Conservation (phyloP, 2,888 invertebrate species). For the Andrena praecox region DNA sequence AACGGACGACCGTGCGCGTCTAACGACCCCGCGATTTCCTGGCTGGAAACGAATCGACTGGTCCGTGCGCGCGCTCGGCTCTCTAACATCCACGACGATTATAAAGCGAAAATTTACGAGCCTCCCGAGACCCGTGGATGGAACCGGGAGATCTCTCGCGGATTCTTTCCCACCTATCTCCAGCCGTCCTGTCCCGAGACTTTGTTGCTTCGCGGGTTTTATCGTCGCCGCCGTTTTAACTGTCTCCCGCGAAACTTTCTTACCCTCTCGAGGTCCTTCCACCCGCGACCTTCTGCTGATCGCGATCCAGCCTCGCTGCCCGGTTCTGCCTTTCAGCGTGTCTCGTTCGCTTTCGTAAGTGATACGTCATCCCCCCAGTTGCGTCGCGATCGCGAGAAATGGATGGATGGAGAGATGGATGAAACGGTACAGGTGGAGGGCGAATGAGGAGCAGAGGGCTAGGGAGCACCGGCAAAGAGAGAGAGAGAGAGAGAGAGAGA, state of each 20-base stretch:
- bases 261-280: conserved; percentile 26
- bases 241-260: conserved; percentile 59
- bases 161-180: conserved; percentile 39
- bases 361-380: background rate
- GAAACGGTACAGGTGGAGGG: background rate
- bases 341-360: background rate
- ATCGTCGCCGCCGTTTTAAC: conserved; percentile 69
- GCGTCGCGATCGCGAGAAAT: background rate
- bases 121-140: conserved; percentile 36
- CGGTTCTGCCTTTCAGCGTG: background rate
- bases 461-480: background rate
- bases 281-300: conserved; percentile 39
- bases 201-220: conserved; percentile 67
- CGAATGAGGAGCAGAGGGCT: background rate
- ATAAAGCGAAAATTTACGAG: conserved; percentile 78
- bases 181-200: conserved; percentile 25
- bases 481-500: conserved; percentile 16
- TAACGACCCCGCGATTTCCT: conserved; percentile 40
- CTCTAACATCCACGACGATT: conserved; percentile 66
- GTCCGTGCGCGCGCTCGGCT: conserved; percentile 13
- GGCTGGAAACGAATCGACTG: conserved; percentile 19
- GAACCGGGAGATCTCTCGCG: conserved; percentile 24
- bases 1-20: conserved; percentile 43
- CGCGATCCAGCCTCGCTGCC: conserved; percentile 17
- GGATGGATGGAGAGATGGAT: background rate